phyloP scores from a whole-genome alignment of 2,888 invertebrate genomes.

The Myopa tessellatipennis region DNA sequence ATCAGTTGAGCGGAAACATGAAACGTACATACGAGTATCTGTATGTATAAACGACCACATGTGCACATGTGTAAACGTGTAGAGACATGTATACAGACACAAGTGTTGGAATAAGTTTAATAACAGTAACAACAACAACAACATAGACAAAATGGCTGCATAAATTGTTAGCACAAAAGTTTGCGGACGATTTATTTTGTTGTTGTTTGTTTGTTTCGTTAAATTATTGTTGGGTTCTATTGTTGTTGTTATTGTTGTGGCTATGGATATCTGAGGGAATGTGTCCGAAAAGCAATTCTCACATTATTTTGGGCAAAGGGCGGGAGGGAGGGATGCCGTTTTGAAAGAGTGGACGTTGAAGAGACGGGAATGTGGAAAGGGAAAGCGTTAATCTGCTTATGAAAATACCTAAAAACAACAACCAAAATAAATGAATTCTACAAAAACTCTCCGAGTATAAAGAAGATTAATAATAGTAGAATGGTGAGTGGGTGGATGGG shows the following conservation, averaged over 20 bases:
- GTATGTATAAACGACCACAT: not conserved
- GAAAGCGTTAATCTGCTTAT: not conserved
- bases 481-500: not conserved
- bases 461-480: not conserved
- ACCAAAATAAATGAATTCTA: not conserved
- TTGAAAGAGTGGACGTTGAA: not conserved
- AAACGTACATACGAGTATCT: not conserved
- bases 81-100: not conserved
- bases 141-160: not conserved
- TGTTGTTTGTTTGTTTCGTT: not conserved
- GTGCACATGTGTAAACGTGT: not conserved
- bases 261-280: not conserved
- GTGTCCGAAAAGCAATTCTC: not conserved
- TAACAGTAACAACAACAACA: not conserved
- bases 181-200: not conserved
- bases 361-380: not conserved
- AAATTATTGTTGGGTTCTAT: no score
- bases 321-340: not conserved
- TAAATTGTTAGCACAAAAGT: slow-evolving; percentile 7
- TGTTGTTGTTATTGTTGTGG: not conserved
- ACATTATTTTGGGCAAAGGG: not conserved
- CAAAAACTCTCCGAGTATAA: not conserved
- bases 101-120: not conserved
- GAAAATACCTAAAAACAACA: not conserved
- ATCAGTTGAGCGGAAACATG: not conserved